Evolutionary conservation across 37 sponge, comb jelly and placozoan species (phyloP), one percentile per base, ranked within the genome.

Genomic region (Ianthella basta): DNA sequence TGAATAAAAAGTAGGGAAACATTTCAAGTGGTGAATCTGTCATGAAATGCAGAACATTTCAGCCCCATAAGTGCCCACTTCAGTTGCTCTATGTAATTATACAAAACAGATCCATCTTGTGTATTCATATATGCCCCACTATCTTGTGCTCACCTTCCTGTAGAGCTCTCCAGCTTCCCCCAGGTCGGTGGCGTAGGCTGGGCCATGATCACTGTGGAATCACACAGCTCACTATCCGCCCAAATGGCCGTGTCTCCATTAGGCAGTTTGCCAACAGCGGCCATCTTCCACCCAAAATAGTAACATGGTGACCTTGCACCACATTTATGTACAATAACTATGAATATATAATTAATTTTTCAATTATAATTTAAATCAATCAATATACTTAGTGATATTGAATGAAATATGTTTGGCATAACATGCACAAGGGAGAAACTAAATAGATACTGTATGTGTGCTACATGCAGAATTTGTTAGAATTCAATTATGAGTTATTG

Each of bases 111-210:
- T 10, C 50, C 50, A 44, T 8, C 8, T 3, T 10, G 50, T 44
- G 50, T 44, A 8, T 44, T 10, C 50, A 8, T 44, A 44, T 8
- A 10, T 3, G 3, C 50, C 50, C 8, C 50, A 8, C 50, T 44
- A 44, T 44, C 8, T n/a, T n/a, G n/a, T n/a, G n/a, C n/a, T n/a
- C n/a, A n/a, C n/a, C 8, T 8, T 44, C 8, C 50, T 44, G 29
- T 68, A 92, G 97, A 59, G 95, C 97, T 29, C 93, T 98, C n/a
- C 99, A 98, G 89, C 80, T 96, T 39, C 95, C 97, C 38, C 99
- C 99, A 29, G 93, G 90, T 72, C 95, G 93, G 10, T 98, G 99
- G 99, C 87, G 96, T 60, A 65, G 99, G 36, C 83, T 96, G 44
- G 90, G 92, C 55, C 67, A 91, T 1, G 97, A 87, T 56, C 75